Evolutionary conservation across 2,888 invertebrate species (phyloP).

Genomic region (Eupeodes latifasciatus): DNA sequence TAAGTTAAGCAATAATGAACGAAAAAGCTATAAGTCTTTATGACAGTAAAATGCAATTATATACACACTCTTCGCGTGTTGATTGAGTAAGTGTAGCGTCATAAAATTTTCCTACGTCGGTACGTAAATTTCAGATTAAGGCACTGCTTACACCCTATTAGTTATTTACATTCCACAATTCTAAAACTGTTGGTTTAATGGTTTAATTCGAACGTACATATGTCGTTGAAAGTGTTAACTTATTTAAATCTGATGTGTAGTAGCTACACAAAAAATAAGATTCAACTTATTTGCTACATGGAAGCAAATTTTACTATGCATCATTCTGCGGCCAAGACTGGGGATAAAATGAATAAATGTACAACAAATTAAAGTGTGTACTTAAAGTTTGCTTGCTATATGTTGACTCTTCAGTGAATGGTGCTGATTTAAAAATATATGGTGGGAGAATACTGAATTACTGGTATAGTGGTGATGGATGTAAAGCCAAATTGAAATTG

Average conservation of each 20-base stretch:
- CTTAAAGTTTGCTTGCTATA: constrained; percentile 2
- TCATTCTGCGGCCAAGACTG: constrained; percentile 39
- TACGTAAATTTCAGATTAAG: background rate
- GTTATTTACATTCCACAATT: constrained; percentile 3
- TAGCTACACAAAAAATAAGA: background rate
- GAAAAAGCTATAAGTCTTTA: too few species aligned
- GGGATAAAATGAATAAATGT: constrained; percentile 18
- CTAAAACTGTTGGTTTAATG: constrained; percentile 23
- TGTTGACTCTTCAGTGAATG: constrained; percentile 29
- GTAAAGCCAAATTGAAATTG: constrained; percentile 68
- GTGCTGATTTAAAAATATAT: constrained; percentile 41
- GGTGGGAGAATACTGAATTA: constrained; percentile 19
- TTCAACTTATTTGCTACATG: constrained; percentile 26
- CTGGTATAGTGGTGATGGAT: background rate
- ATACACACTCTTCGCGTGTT: background rate
- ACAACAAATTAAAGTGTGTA: constrained; percentile 5
- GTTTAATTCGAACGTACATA: constrained; percentile 29
- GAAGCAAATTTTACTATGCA: constrained; percentile 49
- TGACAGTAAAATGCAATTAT: too few species aligned
- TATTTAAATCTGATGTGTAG: background rate
- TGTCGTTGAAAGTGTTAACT: constrained; percentile 14
- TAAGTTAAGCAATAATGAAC: too few species aligned
- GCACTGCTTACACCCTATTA: constrained; percentile 9
- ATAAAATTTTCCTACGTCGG: background rate
- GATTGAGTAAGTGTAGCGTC: background rate